Percentiles rank a stretch among this genome's conserved stretches.
Evolutionary conservation across 2,888 invertebrate genomes (phyloP).

Genomic region (Achlya flavicornis): DNA sequence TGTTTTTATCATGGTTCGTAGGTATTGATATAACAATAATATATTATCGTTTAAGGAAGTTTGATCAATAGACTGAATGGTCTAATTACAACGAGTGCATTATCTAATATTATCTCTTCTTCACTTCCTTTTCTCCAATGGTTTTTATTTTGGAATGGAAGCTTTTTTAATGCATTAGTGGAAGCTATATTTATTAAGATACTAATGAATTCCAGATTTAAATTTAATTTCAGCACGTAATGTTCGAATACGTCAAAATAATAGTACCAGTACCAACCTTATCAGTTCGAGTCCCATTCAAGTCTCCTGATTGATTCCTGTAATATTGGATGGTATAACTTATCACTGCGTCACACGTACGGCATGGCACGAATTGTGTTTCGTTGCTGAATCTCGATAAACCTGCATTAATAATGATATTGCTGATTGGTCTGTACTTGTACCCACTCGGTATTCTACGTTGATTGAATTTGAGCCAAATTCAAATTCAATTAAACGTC

Average conservation of each 20-base stretch:
- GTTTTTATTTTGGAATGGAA: neutral
- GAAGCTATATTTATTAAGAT: neutral
- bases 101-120: neutral
- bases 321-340: constrained; percentile 1
- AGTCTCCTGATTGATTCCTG: neutral
- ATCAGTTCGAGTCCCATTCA: neutral
- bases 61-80: neutral
- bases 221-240: no score
- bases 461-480: constrained; percentile 4
- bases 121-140: neutral
- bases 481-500: neutral
- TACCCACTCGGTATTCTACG: neutral
- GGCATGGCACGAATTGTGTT: neutral
- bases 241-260: neutral
- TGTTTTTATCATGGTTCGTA: neutral
- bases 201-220: no score
- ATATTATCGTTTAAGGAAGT: neutral
- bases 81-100: neutral
- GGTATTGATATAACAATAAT: neutral
- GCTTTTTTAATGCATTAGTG: neutral
- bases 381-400: constrained; percentile 10
- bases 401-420: constrained; percentile 12
- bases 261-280: neutral
- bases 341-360: constrained; percentile 5
- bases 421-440: neutral